These are phyloP conservation scores for Habropoda laboriosa DNA, from an alignment of 1,140 invertebrate species.

Conservation along the genomic window DNA sequence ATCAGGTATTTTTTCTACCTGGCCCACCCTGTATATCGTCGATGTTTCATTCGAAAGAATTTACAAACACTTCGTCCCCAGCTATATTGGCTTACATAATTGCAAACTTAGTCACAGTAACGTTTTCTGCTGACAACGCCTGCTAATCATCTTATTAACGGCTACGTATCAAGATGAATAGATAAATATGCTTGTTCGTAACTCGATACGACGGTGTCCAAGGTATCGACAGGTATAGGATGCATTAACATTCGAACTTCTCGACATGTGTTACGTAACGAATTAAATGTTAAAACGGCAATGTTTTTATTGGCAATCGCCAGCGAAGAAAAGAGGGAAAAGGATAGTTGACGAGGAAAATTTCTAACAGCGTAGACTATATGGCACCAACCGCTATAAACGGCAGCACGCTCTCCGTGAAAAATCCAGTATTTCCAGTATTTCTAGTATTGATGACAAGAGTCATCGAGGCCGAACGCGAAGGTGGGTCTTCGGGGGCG, in stretches of 20 bases:
- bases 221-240: constrained; percentile 25
- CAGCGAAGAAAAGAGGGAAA: background rate
- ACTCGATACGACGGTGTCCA: constrained; percentile 25
- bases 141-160: constrained; percentile 44
- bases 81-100: constrained; percentile 54
- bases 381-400: constrained; percentile 45
- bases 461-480: constrained; percentile 31
- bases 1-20: too few relatives aligned
- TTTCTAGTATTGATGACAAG: constrained; percentile 51
- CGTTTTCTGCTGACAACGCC: constrained; percentile 51
- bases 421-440: constrained; percentile 67
- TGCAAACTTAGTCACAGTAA: constrained; percentile 55
- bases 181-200: constrained; percentile 35
- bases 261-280: constrained; percentile 38
- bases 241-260: constrained; percentile 62
- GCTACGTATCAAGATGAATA: constrained; percentile 43
- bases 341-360: constrained; percentile 36
- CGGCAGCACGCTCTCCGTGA: constrained; percentile 37
- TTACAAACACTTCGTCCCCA: constrained; percentile 39
- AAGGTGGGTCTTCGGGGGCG: constrained; percentile 40
- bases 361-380: constrained; percentile 47
- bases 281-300: constrained; percentile 44
- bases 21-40: too few relatives aligned
- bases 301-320: background rate
- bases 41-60: background rate